These are phyloP conservation scores for Heteropelma amictum DNA, from an alignment of 2,888 invertebrate species.

Conservation along the genomic window DNA sequence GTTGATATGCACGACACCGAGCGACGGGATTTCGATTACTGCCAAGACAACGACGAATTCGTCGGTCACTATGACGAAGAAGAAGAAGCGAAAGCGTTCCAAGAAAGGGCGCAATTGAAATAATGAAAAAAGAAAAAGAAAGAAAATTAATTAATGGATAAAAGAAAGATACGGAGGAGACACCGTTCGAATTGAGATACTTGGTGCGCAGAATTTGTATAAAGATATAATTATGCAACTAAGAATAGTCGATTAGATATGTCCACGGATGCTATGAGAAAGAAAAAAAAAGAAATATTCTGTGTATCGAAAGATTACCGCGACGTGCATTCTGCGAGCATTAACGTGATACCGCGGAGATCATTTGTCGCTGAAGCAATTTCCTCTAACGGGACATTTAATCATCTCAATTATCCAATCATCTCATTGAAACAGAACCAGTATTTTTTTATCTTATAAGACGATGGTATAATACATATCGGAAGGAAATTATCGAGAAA, in stretches of 20 bases:
- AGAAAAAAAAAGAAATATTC: too few species aligned
- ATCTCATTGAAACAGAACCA: not conserved
- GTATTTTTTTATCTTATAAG: too few species aligned
- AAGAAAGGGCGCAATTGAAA: conserved; percentile 80
- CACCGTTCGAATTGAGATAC: conserved; percentile 12
- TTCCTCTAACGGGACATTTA: not conserved
- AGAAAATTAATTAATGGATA: too few species aligned
- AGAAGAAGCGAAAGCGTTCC: conserved; percentile 79
- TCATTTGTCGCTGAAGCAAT: not conserved
- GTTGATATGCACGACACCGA: conserved; percentile 80
- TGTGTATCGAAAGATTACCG: conserved; percentile 11
- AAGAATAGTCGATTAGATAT: conserved; percentile 24
- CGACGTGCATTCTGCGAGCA: not conserved
- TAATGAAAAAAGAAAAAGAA: not conserved
- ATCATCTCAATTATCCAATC: not conserved
- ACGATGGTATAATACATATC: too few species aligned
- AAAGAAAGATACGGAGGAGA: too few species aligned
- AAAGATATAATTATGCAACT: conserved; percentile 38
- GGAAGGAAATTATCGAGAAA: too few species aligned
- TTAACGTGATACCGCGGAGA: too few species aligned
- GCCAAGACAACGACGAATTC: conserved; percentile 75
- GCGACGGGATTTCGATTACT: conserved; percentile 79
- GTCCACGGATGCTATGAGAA: conserved; percentile 29
- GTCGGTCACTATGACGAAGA: conserved; percentile 70
- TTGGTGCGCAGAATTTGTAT: conserved; percentile 56